These are phyloP conservation scores for Laticauda colubrina DNA, from an alignment of 2,113 vertebrate species.

Conservation along the genomic window DNA sequence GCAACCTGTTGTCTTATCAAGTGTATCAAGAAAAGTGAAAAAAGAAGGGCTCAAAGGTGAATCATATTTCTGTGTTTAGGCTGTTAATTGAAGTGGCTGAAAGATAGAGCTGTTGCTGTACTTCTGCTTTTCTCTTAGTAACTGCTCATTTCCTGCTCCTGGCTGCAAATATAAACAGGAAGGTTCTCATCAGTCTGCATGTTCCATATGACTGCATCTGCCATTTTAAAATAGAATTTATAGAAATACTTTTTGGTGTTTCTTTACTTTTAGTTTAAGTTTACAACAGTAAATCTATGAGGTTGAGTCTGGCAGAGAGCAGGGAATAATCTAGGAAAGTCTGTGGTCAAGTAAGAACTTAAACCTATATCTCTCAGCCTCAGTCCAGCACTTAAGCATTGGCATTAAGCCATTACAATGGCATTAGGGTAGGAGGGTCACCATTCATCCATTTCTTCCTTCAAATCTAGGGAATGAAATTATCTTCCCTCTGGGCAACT, in stretches of 20 bases:
- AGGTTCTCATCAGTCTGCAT: background rate
- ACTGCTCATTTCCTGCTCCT: background rate
- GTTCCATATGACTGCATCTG: too few species aligned
- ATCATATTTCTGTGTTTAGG: slow-evolving; percentile 16
- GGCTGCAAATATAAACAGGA: background rate
- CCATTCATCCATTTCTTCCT: background rate
- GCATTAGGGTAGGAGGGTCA: background rate
- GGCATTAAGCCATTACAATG: background rate
- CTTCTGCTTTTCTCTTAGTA: background rate
- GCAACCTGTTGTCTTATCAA: slow-evolving; percentile 88
- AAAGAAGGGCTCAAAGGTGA: slow-evolving; percentile 72
- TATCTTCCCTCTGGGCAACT: background rate
- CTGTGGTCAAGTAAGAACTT: background rate
- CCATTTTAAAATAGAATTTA: background rate
- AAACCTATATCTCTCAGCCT: background rate
- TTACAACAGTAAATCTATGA: background rate
- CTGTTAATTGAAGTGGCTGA: background rate
- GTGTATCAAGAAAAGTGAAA: slow-evolving; percentile 77
- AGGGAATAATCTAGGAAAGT: background rate
- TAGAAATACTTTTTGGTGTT: background rate
- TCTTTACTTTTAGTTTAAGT: background rate
- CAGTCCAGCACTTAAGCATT: background rate
- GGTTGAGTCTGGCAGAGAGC: background rate
- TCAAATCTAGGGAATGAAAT: background rate
- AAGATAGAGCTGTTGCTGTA: background rate